Percentiles rank a stretch among this genome's conserved stretches.
These are phyloP conservation scores for Psittacula derbiana DNA, from an alignment of 2,797 vertebrate species.

Conservation along the genomic window DNA sequence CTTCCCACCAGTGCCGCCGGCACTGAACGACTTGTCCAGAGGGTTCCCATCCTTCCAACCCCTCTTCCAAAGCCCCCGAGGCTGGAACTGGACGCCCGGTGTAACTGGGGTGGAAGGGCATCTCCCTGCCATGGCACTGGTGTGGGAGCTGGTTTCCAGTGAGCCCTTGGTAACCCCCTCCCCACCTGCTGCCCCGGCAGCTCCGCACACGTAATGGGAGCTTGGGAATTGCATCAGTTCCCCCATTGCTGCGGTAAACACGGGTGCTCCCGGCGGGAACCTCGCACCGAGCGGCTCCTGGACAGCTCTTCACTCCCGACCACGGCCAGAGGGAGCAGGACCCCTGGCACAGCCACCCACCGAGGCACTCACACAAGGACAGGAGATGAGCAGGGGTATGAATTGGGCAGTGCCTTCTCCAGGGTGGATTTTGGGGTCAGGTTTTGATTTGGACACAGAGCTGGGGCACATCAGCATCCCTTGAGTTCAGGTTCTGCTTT, in stretches of 20 bases:
- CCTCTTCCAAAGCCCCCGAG: accelerated
- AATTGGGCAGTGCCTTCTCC: not conserved
- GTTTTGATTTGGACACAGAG: not conserved
- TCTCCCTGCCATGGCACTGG: accelerated
- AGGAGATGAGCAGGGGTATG: accelerated
- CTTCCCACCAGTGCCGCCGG: not conserved
- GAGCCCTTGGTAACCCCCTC: not conserved
- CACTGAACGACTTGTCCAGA: not conserved
- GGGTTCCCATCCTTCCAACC: not conserved
- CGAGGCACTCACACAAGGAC: not conserved
- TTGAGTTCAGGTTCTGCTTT: not conserved
- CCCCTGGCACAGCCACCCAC: accelerated
- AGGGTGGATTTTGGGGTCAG: not conserved
- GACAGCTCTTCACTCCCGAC: accelerated
- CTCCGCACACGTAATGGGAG: not conserved
- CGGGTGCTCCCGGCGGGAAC: not conserved
- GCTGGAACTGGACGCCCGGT: accelerated
- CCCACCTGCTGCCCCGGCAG: not conserved
- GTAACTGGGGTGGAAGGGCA: accelerated
- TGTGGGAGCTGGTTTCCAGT: not conserved
- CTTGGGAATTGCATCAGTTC: slow-evolving; percentile 1
- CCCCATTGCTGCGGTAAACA: not conserved
- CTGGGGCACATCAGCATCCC: not conserved
- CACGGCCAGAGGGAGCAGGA: accelerated
- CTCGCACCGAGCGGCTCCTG: accelerated